phyloP scores from a whole-genome alignment of 2,888 invertebrate genomes.

The Phasia obesa region DNA sequence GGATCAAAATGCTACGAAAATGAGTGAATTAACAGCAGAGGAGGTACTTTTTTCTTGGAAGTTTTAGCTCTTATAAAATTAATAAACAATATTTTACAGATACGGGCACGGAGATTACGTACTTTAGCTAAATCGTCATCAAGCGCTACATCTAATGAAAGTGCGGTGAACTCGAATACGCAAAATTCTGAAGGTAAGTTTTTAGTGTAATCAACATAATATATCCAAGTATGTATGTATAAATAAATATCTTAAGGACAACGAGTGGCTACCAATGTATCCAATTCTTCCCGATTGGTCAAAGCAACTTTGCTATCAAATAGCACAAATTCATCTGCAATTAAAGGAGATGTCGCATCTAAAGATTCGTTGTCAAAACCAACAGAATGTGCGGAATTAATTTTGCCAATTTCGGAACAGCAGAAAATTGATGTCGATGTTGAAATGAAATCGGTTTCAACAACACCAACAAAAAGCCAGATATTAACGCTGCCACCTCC shows the following conservation, averaged over 20 bases:
- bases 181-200: slow-evolving; percentile 57
- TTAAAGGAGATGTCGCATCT: not conserved
- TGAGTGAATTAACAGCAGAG: slow-evolving; percentile 90
- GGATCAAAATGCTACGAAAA: slow-evolving; percentile 68
- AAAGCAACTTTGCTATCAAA: slow-evolving; percentile 44
- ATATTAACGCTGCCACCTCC: slow-evolving; percentile 71
- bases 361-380: slow-evolving; percentile 3
- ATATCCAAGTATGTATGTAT: not conserved
- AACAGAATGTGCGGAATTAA: slow-evolving; percentile 58
- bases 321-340: slow-evolving; percentile 30
- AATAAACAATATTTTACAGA: slow-evolving; percentile 78
- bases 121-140: slow-evolving; percentile 77
- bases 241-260: slow-evolving; percentile 45
- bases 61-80: slow-evolving; percentile 66
- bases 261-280: slow-evolving; percentile 75
- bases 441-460: slow-evolving; percentile 77
- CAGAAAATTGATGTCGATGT: slow-evolving; percentile 79
- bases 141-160: slow-evolving; percentile 62
- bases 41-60: slow-evolving; percentile 87
- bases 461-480: slow-evolving; percentile 71
- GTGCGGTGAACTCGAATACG: slow-evolving; percentile 58
- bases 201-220: not conserved
- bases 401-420: slow-evolving; percentile 55
- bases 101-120: slow-evolving; percentile 79
- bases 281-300: slow-evolving; percentile 80